Evolutionary conservation across 2,797 vertebrate genomes (phyloP), one percentile per base, ranked within the genome.

Genomic region (Parambassis ranga): DNA sequence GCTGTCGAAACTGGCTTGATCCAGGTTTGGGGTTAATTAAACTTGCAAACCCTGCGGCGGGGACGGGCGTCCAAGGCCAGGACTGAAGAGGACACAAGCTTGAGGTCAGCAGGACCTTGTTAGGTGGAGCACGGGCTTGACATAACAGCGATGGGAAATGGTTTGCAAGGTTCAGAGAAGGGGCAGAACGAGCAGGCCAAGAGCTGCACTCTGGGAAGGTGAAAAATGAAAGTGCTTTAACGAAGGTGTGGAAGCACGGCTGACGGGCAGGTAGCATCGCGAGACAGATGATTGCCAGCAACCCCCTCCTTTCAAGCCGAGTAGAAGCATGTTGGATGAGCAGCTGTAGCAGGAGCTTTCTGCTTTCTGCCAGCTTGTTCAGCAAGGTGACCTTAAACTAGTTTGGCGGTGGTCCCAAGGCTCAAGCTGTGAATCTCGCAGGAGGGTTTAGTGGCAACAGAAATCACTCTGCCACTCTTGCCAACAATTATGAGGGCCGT

Each of bases 371-470:
- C 83, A 86, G 85, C 86, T 83, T 83, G 80, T 85, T 76, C 66
- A 82, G 87, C 87, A 92, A 92, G 90, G 91, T 92, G 89, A 93
- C 91, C 90, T 85, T 82, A 81, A 83, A 87, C 85, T 80, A 80
- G 83, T 82, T 87, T 92, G 90, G 87, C 87, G 30, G 36, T 48
- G 53, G 75, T 92, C 89, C 90, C 85, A 70, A 81, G 78, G 79
- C 77, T 79, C 82, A 79, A 89, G 82, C 85, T 88, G 83, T 78
- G 86, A 85, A 83, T 84, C 81, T 83, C 81, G 50, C 79, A 75
- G 84, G 85, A 84, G 79, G 81, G 53, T 85, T 90, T 86, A 86
- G 81, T 68, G 64, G 82, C 81, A 73, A 79, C 78, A 83, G 74
- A 84, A 87, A 84, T 77, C 81, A 66, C 71, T 77, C 79, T 56